Percentiles rank a stretch among this genome's conserved stretches.
phyloP scores from a whole-genome alignment of 2,113 vertebrate species.

The Cyprinodon variegatus region DNA sequence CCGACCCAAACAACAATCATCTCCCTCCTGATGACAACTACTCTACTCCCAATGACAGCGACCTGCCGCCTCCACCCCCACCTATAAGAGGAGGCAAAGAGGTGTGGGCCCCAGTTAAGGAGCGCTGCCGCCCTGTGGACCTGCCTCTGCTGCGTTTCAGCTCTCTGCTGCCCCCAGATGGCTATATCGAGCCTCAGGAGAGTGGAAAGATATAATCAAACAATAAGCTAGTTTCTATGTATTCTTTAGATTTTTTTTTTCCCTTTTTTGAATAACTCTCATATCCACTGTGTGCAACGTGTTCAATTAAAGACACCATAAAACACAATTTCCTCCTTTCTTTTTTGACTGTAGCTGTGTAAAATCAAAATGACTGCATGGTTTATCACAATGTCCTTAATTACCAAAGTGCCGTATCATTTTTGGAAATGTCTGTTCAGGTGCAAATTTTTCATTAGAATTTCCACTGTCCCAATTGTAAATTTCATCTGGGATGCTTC shows the following conservation, averaged over 20 bases:
- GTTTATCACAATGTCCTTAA: no score
- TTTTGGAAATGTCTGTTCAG: no score
- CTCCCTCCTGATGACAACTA: constrained; percentile 5
- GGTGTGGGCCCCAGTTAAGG: constrained; percentile 51
- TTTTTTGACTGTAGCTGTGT: no score
- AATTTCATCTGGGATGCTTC: no score
- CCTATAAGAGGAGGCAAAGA: constrained; percentile 54
- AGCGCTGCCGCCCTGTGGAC: constrained; percentile 44
- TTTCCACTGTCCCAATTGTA: no score
- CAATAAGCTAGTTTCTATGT: neutral
- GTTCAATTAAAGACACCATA: constrained; percentile 36
- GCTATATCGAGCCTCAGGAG: constrained; percentile 36
- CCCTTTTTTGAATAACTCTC: neutral
- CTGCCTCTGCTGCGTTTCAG: constrained; percentile 76
- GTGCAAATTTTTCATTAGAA: no score
- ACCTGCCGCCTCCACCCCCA: constrained; percentile 57
- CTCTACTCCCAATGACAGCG: constrained; percentile 7
- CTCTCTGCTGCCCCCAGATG: constrained; percentile 57
- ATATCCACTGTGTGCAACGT: neutral
- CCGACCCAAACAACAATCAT: constrained; percentile 35
- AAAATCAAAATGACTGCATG: no score
- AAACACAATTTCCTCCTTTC: neutral
- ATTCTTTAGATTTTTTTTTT: neutral
- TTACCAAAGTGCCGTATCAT: no score
- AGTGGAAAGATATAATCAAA: constrained; percentile 29